These are phyloP conservation scores for Campylomormyrus numenius DNA, from an alignment of 2,113 vertebrate species.

Conservation along the genomic window DNA sequence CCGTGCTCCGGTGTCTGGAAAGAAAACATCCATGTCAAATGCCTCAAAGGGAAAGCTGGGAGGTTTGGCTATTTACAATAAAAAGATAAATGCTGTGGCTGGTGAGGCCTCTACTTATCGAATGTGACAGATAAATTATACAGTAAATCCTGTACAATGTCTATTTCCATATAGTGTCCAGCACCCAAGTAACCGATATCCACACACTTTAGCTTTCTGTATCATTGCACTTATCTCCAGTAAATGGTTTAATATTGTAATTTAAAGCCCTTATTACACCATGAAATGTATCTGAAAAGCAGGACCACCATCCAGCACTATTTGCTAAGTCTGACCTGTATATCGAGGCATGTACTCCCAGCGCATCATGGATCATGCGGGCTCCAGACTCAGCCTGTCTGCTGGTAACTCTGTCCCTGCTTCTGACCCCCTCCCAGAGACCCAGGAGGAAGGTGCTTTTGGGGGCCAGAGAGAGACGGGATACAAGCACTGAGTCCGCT, in stretches of 20 bases:
- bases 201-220: background rate
- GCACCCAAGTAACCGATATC: background rate
- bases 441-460: slow-evolving; percentile 48
- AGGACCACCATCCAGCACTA: background rate
- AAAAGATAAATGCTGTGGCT: background rate
- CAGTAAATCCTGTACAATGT: background rate
- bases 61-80: background rate
- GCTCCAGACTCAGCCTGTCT: background rate
- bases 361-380: background rate
- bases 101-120: background rate
- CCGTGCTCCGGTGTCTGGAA: background rate
- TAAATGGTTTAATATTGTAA: background rate
- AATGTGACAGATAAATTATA: background rate
- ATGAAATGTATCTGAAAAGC: background rate
- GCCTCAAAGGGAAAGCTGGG: background rate
- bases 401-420: background rate
- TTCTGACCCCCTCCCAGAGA: background rate
- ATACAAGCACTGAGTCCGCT: background rate
- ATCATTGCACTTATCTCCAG: background rate
- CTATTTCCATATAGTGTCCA: background rate
- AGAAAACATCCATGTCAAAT: background rate
- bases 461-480: background rate
- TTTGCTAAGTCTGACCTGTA: background rate
- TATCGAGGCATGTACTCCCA: background rate
- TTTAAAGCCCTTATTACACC: background rate